These are phyloP conservation scores for Prorops nasuta DNA, from an alignment of 1,140 invertebrate species.

Conservation along the genomic window DNA sequence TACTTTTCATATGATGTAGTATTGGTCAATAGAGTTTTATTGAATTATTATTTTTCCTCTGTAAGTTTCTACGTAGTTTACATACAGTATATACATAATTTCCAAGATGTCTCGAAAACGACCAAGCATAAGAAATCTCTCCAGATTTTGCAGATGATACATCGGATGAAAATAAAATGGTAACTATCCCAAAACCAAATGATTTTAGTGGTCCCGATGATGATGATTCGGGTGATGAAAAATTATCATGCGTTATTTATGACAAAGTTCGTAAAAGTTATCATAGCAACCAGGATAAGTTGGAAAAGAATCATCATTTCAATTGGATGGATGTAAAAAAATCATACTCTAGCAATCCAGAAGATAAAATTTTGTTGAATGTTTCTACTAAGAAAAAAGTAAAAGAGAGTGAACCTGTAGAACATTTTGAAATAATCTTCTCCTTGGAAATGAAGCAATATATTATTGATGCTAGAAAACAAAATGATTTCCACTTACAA, in stretches of 20 bases:
- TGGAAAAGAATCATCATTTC: not conserved
- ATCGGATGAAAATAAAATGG: too few species aligned
- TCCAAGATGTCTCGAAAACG: too few species aligned
- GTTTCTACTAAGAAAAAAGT: constrained; percentile 8
- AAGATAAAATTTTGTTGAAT: constrained; percentile 10
- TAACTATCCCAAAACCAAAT: not conserved
- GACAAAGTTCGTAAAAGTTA: not conserved
- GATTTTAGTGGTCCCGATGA: not conserved
- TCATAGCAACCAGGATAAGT: not conserved
- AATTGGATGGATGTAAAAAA: constrained; percentile 10
- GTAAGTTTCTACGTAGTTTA: too few species aligned
- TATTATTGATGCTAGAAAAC: constrained; percentile 8
- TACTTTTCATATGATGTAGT: too few species aligned
- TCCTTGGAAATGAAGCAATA: constrained; percentile 10
- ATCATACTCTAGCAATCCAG: not conserved
- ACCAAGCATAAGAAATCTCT: too few species aligned
- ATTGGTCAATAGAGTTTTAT: too few species aligned
- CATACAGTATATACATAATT: too few species aligned
- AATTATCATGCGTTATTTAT: not conserved
- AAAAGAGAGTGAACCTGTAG: not conserved
- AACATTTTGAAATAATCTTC: constrained; percentile 18
- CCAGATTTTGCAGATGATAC: too few species aligned
- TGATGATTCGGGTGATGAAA: not conserved
- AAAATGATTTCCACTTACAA: constrained; percentile 7
- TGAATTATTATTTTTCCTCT: too few species aligned